These are phyloP conservation scores for Hippocampus kuda DNA, from an alignment of 2,797 vertebrate species.

Conservation along the genomic window DNA sequence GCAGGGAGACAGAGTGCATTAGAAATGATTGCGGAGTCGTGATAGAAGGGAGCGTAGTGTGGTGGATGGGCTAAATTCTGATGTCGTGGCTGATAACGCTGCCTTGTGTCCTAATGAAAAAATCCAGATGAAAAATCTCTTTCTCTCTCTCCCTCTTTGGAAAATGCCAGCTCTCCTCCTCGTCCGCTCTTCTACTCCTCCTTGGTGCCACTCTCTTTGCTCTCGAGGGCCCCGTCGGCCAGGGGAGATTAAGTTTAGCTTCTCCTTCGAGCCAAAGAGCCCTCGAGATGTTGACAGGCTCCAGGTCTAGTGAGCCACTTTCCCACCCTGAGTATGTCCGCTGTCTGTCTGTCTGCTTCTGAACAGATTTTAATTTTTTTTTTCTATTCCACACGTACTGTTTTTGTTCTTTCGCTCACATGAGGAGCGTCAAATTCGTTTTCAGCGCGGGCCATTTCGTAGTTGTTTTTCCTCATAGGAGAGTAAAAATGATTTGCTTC, in stretches of 20 bases:
- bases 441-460: too few relatives aligned
- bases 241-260: constrained; percentile 34
- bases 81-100: constrained; percentile 51
- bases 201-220: constrained; percentile 22
- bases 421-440: too few relatives aligned
- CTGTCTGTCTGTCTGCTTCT: constrained; percentile 21
- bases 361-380: constrained; percentile 35
- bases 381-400: constrained; percentile 31
- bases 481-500: too few relatives aligned
- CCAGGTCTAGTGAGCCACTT: constrained; percentile 15
- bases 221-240: constrained; percentile 36
- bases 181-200: not conserved
- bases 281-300: constrained; percentile 31
- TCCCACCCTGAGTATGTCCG: not conserved
- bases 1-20: constrained; percentile 36
- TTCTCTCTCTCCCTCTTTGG: constrained; percentile 25
- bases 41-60: constrained; percentile 23
- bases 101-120: constrained; percentile 47
- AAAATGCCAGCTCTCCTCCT: constrained; percentile 21
- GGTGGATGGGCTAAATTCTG: constrained; percentile 43
- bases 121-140: constrained; percentile 41
- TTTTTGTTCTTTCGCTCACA: constrained; percentile 5
- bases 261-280: constrained; percentile 35
- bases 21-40: constrained; percentile 41
- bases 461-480: too few relatives aligned